These are phyloP conservation scores for Serilophus lunatus DNA, from an alignment of 2,113 vertebrate genomes.

Conservation along the genomic window DNA sequence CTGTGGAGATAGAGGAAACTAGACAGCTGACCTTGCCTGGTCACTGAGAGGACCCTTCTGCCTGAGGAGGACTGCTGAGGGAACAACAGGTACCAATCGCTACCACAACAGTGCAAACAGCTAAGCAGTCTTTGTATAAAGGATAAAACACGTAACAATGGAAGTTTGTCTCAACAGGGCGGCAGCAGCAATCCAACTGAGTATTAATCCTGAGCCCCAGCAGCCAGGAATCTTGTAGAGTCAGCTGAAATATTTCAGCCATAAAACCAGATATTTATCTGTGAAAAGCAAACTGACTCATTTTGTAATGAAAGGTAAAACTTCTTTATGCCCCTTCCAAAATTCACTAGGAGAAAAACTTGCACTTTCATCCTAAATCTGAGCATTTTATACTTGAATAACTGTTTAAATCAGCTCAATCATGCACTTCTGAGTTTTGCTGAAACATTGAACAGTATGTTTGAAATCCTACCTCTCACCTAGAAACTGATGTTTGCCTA, in stretches of 20 bases:
- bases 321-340: not conserved
- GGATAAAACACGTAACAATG: not conserved
- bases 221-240: not conserved
- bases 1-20: too few species aligned
- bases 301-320: not conserved
- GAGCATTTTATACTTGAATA: not conserved
- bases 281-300: not conserved
- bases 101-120: too few species aligned
- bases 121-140: not conserved
- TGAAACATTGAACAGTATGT: not conserved
- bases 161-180: not conserved
- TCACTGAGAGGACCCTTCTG: too few species aligned
- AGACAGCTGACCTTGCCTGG: too few species aligned
- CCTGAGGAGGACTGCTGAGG: too few species aligned
- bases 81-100: too few species aligned
- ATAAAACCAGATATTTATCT: not conserved
- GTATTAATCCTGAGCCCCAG: not conserved
- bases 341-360: not conserved
- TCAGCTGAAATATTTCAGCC: not conserved
- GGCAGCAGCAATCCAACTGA: not conserved
- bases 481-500: not conserved
- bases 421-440: not conserved
- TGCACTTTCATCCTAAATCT: not conserved
- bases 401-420: not conserved
- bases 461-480: constrained; percentile 11